These are phyloP conservation scores for Myoxocephalus aenaeus DNA, from an alignment of 2,797 vertebrate species.

Conservation along the genomic window DNA sequence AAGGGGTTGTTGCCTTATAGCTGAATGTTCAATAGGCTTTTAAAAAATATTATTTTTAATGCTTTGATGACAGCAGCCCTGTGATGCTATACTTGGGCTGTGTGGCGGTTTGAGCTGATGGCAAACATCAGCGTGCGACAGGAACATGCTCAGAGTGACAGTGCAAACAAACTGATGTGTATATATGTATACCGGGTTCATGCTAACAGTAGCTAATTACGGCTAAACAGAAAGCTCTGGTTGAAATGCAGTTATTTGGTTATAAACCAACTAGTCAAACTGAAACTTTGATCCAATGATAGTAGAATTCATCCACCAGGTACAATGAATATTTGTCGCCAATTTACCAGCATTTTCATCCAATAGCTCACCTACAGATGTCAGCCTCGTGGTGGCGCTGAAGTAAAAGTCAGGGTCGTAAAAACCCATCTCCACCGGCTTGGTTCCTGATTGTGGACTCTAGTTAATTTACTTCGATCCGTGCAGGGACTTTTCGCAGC, in stretches of 20 bases:
- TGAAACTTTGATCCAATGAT: background rate
- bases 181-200: background rate
- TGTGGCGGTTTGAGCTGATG: background rate
- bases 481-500: conserved; percentile 15
- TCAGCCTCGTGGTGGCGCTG: background rate
- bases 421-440: background rate
- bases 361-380: background rate
- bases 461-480: conserved; percentile 17
- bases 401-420: background rate
- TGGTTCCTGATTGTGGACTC: conserved; percentile 7
- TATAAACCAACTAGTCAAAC: background rate
- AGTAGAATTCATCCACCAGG: background rate
- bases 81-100: background rate
- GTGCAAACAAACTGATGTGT: background rate
- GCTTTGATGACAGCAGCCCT: background rate
- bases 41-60: background rate
- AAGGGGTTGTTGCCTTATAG: background rate
- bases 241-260: background rate
- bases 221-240: background rate
- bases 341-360: background rate
- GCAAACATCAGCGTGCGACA: background rate
- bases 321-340: background rate
- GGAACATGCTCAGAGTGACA: background rate
- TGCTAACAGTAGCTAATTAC: background rate
- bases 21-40: background rate